phyloP scores from a whole-genome alignment of 2,888 invertebrate species.

The Lamellibrachia satsuma region DNA sequence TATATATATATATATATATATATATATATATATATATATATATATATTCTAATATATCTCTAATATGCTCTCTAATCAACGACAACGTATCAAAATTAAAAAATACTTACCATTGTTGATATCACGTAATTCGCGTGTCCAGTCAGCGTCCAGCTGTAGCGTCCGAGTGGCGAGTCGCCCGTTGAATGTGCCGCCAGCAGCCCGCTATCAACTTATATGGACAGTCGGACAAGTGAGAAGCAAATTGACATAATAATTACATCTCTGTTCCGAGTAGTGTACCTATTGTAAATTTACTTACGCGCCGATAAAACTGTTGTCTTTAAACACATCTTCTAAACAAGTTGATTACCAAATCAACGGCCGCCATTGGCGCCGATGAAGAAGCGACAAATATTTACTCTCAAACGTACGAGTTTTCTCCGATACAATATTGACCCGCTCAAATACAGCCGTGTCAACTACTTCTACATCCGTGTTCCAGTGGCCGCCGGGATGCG shows the following conservation, averaged over 20 bases:
- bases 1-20: slow-evolving; percentile 18
- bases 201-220: slow-evolving; percentile 13
- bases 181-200: not conserved
- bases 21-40: not conserved
- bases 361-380: not conserved
- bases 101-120: not conserved
- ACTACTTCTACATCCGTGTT: not conserved
- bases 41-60: not conserved
- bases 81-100: not conserved
- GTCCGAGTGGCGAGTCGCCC: not conserved
- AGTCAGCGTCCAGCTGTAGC: not conserved
- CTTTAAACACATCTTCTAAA: slow-evolving; percentile 11
- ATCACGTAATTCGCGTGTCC: not conserved
- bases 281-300: slow-evolving; percentile 13
- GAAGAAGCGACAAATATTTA: slow-evolving; percentile 5
- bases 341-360: not conserved
- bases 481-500: not conserved
- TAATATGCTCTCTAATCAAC: not conserved
- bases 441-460: not conserved
- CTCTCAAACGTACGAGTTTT: slow-evolving; percentile 17
- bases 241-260: slow-evolving; percentile 17
- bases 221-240: not conserved
- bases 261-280: slow-evolving; percentile 10
- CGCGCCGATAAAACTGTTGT: not conserved
- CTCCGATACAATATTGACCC: slow-evolving; percentile 6